phyloP scores from a whole-genome alignment of 1,140 invertebrate species.

The Samia ricini region DNA sequence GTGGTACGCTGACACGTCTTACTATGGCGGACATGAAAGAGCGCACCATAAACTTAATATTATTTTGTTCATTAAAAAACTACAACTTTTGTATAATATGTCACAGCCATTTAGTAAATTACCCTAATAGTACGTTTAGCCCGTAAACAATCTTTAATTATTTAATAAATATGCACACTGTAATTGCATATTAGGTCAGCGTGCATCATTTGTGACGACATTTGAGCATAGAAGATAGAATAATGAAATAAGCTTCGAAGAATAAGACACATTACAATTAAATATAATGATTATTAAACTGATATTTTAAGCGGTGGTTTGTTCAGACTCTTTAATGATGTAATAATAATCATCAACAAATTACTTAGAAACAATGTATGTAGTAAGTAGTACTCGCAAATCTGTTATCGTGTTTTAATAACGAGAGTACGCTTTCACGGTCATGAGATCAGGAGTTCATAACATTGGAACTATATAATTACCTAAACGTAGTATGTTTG shows the following conservation, averaged over 20 bases:
- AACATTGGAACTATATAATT: no score
- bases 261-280: constrained; percentile 10
- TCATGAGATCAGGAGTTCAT: no score
- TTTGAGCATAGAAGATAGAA: constrained; percentile 1
- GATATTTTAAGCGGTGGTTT: constrained; percentile 3
- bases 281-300: constrained; percentile 9
- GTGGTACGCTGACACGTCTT: no score
- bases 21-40: no score
- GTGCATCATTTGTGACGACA: constrained; percentile 17
- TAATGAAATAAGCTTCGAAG: constrained; percentile 12
- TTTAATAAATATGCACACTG: background rate
- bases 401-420: background rate
- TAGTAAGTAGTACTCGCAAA: no score
- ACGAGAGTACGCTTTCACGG: background rate
- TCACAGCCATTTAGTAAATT: background rate
- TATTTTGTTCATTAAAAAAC: no score
- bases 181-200: background rate
- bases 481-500: no score
- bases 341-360: background rate
- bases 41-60: no score
- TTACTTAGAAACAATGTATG: no score
- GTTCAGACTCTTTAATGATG: background rate
- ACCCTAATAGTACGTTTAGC: background rate
- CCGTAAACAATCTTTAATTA: constrained; percentile 12
- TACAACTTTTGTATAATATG: no score